Evolutionary conservation across 1,140 invertebrate genomes (phyloP).

Genomic region (Halyomorpha halys): DNA sequence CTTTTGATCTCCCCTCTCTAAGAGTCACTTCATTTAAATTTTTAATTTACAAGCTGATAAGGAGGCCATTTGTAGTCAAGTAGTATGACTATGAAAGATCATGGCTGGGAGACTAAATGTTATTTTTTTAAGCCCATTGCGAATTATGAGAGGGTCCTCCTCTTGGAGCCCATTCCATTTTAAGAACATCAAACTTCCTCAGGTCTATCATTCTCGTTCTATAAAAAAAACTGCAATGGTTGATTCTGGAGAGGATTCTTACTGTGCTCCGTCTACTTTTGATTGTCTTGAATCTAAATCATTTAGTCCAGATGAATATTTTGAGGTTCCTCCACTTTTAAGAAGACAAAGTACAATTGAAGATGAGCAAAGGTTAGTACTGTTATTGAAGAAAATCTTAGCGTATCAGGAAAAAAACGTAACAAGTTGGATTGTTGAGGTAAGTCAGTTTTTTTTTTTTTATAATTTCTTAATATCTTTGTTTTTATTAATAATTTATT

Average conservation of each 20-base stretch:
- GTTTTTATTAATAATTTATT: background rate
- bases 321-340: constrained; percentile 4
- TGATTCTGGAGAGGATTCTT: background rate
- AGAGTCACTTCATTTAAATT: no score
- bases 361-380: constrained; percentile 30
- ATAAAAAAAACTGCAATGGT: background rate
- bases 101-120: constrained; percentile 11
- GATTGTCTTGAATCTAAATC: constrained; percentile 1
- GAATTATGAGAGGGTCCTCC: background rate
- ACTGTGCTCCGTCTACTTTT: background rate
- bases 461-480: background rate
- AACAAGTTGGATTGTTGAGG: constrained; percentile 43
- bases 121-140: background rate
- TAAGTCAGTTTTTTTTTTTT: constrained; percentile 28
- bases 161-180: background rate
- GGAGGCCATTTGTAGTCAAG: constrained; percentile 2
- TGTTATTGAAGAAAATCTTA: constrained; percentile 37
- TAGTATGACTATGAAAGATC: background rate
- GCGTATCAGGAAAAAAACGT: constrained; percentile 37
- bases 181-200: background rate
- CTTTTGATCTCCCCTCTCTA: no score
- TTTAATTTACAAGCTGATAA: constrained; percentile 7
- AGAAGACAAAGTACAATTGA: constrained; percentile 28
- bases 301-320: constrained; percentile 16
- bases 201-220: background rate